phyloP scores from a whole-genome alignment of 1,140 invertebrate species.

The Caligus rogercresseyi region DNA sequence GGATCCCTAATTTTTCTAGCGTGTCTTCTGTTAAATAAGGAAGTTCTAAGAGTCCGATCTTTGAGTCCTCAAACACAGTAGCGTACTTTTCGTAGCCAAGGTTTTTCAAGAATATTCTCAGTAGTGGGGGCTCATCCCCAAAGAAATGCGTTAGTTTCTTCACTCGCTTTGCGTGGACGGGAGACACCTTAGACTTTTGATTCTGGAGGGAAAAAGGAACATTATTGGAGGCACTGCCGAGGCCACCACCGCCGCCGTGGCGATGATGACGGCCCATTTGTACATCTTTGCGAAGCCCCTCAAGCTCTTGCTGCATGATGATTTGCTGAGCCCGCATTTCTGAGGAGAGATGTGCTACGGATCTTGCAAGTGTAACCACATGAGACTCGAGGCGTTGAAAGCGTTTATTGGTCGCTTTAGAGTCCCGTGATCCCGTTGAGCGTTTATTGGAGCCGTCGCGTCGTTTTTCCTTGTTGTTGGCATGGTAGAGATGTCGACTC shows the following conservation, averaged over 20 bases:
- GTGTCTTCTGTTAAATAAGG: slow-evolving; percentile 77
- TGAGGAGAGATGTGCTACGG: slow-evolving; percentile 76
- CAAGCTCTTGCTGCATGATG: slow-evolving; percentile 45
- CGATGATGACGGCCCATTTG: neutral
- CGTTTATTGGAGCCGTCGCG: slow-evolving; percentile 28
- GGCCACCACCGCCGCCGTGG: slow-evolving; percentile 14
- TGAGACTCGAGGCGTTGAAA: slow-evolving; percentile 78
- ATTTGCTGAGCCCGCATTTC: slow-evolving; percentile 79
- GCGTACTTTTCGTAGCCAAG: slow-evolving; percentile 90
- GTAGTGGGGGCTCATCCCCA: slow-evolving; percentile 72
- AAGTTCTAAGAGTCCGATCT: slow-evolving; percentile 74
- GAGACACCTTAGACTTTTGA: slow-evolving; percentile 10
- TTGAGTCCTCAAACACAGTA: slow-evolving; percentile 60
- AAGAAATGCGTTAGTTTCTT: slow-evolving; percentile 77
- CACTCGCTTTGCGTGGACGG: slow-evolving; percentile 35
- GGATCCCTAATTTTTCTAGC: slow-evolving; percentile 68
- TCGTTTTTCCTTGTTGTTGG: neutral
- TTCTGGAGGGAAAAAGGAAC: neutral
- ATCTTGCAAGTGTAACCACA: slow-evolving; percentile 71
- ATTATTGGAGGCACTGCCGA: slow-evolving; percentile 7
- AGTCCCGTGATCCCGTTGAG: slow-evolving; percentile 42
- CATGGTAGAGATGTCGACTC: slow-evolving; percentile 1
- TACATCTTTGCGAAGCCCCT: slow-evolving; percentile 1
- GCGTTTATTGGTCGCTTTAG: slow-evolving; percentile 58
- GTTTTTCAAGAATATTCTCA: slow-evolving; percentile 72